A percentile compares a stretch with the other conserved stretches of the same genome.
Conservation (phyloP, 1,140 invertebrate species). For the Drosophila elegans region DNA sequence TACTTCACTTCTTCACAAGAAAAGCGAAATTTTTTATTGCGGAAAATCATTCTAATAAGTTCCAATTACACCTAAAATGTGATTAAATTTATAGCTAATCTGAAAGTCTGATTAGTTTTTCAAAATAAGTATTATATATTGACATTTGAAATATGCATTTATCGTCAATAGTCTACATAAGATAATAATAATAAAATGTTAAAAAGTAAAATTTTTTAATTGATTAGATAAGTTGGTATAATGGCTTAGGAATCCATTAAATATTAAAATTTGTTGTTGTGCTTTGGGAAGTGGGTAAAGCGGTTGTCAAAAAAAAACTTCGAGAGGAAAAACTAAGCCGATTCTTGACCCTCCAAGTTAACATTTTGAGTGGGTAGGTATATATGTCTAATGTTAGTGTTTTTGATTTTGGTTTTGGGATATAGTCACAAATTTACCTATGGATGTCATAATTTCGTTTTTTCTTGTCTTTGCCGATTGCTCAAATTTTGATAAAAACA, state of each 20-base stretch:
- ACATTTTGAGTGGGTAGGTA: background rate
- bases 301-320: background rate
- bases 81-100: too few species aligned
- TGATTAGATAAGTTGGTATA: background rate
- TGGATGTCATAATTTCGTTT: conserved; percentile 83
- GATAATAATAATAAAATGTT: too few species aligned
- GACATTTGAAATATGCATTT: background rate
- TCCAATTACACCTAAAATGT: too few species aligned
- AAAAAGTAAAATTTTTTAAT: background rate
- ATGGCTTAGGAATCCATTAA: background rate
- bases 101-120: background rate
- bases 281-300: background rate
- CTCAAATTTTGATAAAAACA: conserved; percentile 51
- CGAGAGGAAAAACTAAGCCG: background rate
- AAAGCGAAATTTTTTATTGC: too few species aligned
- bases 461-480: conserved; percentile 53
- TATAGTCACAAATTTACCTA: conserved; percentile 75
- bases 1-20: too few species aligned
- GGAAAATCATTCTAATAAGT: too few species aligned
- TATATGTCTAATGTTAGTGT: conserved; percentile 12
- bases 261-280: background rate
- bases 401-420: conserved; percentile 6
- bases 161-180: background rate
- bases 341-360: background rate
- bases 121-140: background rate